Base-by-base conservation (phyloP, 2,797 vertebrate genomes). In the Diplodus sargus region DNA sequence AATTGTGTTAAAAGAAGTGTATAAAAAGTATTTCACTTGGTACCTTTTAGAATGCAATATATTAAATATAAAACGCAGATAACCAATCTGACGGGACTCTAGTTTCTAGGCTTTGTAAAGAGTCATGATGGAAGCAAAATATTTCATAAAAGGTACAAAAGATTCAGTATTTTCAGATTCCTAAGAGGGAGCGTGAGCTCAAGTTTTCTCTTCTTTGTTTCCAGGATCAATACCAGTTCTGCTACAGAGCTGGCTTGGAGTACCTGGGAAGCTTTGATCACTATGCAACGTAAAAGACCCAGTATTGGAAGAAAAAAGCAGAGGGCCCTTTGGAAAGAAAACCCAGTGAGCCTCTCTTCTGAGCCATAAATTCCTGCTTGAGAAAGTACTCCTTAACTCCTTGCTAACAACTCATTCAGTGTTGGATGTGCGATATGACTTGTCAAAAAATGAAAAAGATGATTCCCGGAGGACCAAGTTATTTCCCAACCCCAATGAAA, bases 231-330 rank as follows among this genome's bases (percentile, higher is more conserved):
- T 99, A 99, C 92, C 98, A 99, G 94, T 99, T 99, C 95, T 98
- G 98, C 94, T 99, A 99, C 93, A 96, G 98, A 94, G 98, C 98
- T 78, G 97, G 97, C 84, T 93, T 99, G 94, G 98, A 99, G 91
- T 99, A 99, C 94, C 95, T 99, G 96, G 98, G 98, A 95, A 99
- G 98, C 95, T 99, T 99, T 95, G 98, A 99, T 96, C 98, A 99
- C 98, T 99, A 99, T 99, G 98, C 98, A 99, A 99, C 98, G 96
- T 99, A 99, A 96, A 96, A 95, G 94, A 95, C 94, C 90, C 92
- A 92, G 93, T 93, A 91, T 76, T 89, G 95, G 95, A 96, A 96
- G 96, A 83, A 90, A 67, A 96, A 89, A 93, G 96, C 93, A 94
- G 94, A 96, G 95, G 95, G 96, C 96, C 96, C 95, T 96, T 96